phyloP scores from a whole-genome alignment of 2,888 invertebrate genomes.

The Tortrix viridana region DNA sequence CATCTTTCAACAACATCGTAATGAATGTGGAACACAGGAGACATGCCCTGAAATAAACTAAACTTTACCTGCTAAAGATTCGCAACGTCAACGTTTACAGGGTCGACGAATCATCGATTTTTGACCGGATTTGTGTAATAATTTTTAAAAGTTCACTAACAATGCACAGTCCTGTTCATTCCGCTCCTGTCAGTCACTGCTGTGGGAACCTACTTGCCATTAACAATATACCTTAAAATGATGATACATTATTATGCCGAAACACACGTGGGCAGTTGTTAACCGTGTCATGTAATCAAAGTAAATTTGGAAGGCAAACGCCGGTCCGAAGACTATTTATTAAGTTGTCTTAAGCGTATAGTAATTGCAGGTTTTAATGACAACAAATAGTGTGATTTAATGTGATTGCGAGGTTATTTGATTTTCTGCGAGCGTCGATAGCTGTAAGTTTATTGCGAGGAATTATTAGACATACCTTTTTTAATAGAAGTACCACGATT shows the following conservation, averaged over 20 bases:
- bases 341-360: slow-evolving; percentile 40
- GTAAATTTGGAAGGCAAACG: slow-evolving; percentile 49
- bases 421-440: slow-evolving; percentile 7
- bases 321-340: slow-evolving; percentile 33
- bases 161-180: neutral
- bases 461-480: neutral
- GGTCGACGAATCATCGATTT: too few species aligned
- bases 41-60: too few species aligned
- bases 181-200: slow-evolving; percentile 32
- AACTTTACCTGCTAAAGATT: too few species aligned
- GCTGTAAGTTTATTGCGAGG: neutral
- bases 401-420: slow-evolving; percentile 11
- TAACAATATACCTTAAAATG: slow-evolving; percentile 69
- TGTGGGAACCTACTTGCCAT: slow-evolving; percentile 71
- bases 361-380: slow-evolving; percentile 37
- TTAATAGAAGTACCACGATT: neutral
- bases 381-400: slow-evolving; percentile 23
- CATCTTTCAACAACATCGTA: too few species aligned
- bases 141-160: too few species aligned
- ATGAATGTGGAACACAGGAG: too few species aligned
- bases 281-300: slow-evolving; percentile 66
- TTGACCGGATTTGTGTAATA: too few species aligned
- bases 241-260: slow-evolving; percentile 67
- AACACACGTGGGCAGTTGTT: slow-evolving; percentile 76
- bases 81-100: too few species aligned